Evolutionary conservation across 2,113 vertebrate genomes (phyloP).

Genomic region (Gymnobelideus leadbeateri): DNA sequence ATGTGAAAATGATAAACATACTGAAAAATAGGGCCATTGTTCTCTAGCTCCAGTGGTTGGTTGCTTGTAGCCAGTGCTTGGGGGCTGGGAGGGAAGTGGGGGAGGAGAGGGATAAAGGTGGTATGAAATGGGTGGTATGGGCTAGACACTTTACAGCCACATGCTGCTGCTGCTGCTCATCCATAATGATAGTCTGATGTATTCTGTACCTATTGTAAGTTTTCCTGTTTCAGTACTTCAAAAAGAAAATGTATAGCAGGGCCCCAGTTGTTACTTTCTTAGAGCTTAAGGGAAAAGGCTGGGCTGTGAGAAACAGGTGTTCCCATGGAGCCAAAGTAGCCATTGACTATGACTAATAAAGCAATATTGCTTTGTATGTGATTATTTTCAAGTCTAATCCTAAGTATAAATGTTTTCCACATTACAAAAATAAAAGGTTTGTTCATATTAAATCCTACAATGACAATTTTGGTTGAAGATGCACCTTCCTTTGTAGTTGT

Average conservation of each 20-base stretch:
- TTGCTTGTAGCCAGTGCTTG: not conserved
- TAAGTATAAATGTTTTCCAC: conserved; percentile 17
- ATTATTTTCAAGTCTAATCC: conserved; percentile 31
- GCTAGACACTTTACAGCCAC: not conserved
- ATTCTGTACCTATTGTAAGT: not conserved
- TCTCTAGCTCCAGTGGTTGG: not conserved
- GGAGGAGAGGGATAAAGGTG: not conserved
- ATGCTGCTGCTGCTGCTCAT: not conserved
- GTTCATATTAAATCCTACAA: conserved; percentile 30
- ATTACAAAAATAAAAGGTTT: conserved; percentile 38
- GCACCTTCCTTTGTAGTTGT: not conserved
- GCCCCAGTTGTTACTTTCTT: not conserved
- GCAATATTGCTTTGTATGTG: not conserved
- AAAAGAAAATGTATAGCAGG: not conserved
- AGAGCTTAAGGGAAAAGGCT: not conserved
- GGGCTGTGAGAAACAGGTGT: not conserved
- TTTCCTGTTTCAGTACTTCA: conserved; percentile 7
- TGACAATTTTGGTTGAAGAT: conserved; percentile 35
- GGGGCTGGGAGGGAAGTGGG: not conserved
- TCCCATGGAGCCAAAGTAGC: conserved; percentile 11
- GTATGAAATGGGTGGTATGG: not conserved
- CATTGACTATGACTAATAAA: conserved; percentile 17
- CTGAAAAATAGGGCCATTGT: not conserved
- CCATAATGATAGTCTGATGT: not conserved
- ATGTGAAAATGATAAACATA: not conserved